phyloP scores from a whole-genome alignment of 2,113 vertebrate genomes.

The Eulemur rufifrons region DNA sequence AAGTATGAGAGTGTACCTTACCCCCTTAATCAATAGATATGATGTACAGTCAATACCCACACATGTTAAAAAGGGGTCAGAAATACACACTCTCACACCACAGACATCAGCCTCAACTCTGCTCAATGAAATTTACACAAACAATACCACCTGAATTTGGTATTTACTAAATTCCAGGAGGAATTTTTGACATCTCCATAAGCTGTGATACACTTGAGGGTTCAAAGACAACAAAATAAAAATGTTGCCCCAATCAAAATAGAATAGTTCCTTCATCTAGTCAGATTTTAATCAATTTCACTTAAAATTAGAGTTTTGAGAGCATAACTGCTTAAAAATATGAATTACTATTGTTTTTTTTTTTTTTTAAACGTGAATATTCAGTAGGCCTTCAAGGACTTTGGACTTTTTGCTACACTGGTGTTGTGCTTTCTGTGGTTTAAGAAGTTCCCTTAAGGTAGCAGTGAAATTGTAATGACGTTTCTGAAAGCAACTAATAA shows the following conservation, averaged over 20 bases:
- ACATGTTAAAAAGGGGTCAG: conserved; percentile 65
- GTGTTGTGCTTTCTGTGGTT: background rate
- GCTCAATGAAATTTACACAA: conserved; percentile 9
- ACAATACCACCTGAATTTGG: conserved; percentile 16
- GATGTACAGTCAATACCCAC: conserved; percentile 86
- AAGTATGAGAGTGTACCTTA: conserved; percentile 81
- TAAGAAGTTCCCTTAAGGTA: conserved; percentile 1
- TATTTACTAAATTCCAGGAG: conserved; percentile 3
- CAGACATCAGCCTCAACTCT: background rate
- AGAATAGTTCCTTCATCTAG: background rate
- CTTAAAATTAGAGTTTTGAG: conserved; percentile 38
- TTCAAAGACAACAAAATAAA: background rate
- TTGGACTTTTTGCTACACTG: background rate
- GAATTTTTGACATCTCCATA: background rate
- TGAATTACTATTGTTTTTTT: background rate
- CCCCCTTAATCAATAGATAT: conserved; percentile 87
- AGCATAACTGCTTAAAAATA: conserved; percentile 28
- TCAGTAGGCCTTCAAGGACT: conserved; percentile 5
- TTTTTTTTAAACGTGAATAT: background rate
- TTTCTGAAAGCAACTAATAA: background rate
- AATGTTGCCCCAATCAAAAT: background rate
- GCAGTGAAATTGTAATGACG: background rate
- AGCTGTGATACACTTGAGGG: background rate
- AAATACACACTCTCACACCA: conserved; percentile 50
- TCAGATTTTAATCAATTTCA: conserved; percentile 41